A percentile compares a stretch with the other conserved stretches of the same genome.
phyloP scores from a whole-genome alignment of 2,797 vertebrate genomes.

The Eulemur coronatus region DNA sequence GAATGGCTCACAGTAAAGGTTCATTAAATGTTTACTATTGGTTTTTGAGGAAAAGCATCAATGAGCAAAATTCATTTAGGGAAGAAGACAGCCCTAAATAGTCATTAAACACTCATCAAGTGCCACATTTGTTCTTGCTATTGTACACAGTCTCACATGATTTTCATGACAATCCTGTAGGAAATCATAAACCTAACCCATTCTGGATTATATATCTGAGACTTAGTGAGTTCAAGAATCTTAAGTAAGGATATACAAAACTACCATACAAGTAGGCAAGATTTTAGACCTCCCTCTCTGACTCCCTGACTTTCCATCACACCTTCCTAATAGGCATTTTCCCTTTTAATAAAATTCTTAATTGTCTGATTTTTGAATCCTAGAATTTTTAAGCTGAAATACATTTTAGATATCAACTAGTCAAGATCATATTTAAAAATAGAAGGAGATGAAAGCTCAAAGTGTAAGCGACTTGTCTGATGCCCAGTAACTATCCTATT shows the following conservation, averaged over 20 bases:
- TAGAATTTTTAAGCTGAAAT: background rate
- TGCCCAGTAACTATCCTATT: background rate
- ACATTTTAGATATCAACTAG: background rate
- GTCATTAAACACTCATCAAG: background rate
- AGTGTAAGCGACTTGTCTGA: background rate
- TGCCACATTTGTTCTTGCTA: fast-evolving
- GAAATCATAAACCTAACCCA: background rate
- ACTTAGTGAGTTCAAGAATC: background rate
- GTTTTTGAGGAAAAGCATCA: background rate
- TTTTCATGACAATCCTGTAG: background rate
- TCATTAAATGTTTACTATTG: background rate
- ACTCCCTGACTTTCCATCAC: background rate
- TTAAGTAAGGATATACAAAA: background rate
- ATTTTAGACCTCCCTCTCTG: background rate
- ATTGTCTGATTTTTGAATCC: background rate
- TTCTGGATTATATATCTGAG: background rate
- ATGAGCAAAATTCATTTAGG: background rate
- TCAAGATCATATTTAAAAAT: background rate
- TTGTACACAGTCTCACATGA: background rate
- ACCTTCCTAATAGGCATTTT: background rate
- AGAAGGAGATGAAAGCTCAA: background rate
- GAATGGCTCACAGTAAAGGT: background rate
- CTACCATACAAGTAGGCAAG: background rate
- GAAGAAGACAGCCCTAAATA: background rate
- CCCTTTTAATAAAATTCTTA: background rate